Conservation (phyloP, 1,140 invertebrate genomes). For the Papilio dardanus region DNA sequence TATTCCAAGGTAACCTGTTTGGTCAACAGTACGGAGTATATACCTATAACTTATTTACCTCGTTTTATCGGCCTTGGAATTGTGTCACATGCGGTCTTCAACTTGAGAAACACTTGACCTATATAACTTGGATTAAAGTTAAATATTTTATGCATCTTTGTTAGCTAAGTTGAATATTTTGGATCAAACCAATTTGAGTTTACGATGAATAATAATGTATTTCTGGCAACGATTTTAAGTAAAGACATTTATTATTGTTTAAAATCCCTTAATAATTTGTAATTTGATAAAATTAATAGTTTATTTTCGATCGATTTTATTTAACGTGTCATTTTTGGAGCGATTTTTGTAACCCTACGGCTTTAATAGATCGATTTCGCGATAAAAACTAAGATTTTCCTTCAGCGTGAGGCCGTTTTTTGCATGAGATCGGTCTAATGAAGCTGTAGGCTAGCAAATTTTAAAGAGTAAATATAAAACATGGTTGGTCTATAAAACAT, state of each 20-base stretch:
- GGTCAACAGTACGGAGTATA: background rate
- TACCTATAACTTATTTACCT: background rate
- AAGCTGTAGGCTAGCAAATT: too few relatives aligned
- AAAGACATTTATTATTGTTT: too few relatives aligned
- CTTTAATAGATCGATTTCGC: too few relatives aligned
- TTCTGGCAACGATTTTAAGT: too few relatives aligned
- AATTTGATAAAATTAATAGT: background rate
- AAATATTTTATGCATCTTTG: background rate
- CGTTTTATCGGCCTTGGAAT: background rate
- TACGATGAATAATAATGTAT: too few relatives aligned
- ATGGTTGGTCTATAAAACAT: too few relatives aligned
- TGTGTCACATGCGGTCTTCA: background rate
- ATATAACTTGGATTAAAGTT: background rate
- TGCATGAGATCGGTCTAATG: too few relatives aligned
- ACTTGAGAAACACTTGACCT: background rate
- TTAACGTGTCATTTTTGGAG: background rate
- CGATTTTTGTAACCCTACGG: too few relatives aligned
- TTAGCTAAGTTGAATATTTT: background rate
- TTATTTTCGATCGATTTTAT: background rate
- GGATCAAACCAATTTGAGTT: background rate
- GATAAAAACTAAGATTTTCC: too few relatives aligned
- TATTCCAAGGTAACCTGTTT: background rate
- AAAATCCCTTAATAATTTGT: too few relatives aligned
- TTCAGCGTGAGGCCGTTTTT: too few relatives aligned
- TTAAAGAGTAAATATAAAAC: too few relatives aligned